These are phyloP conservation scores for Urosaurus nigricauda DNA, from an alignment of 2,797 vertebrate genomes.

Conservation along the genomic window DNA sequence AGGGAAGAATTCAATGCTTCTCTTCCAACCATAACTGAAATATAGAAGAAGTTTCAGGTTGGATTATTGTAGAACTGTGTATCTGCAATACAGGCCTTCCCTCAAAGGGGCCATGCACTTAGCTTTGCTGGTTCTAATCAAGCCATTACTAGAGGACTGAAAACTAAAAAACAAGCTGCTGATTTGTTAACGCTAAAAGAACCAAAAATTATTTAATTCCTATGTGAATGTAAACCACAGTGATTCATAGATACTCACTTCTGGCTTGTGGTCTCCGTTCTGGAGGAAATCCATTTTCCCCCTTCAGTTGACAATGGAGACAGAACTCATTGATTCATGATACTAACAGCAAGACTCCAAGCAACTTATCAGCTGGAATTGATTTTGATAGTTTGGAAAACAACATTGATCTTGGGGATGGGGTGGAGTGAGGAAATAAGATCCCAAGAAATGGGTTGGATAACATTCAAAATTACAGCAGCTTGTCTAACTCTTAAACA, in stretches of 20 bases:
- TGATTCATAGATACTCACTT: background rate
- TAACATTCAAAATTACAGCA: slow-evolving; percentile 15
- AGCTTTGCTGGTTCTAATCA: slow-evolving; percentile 22
- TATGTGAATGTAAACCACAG: slow-evolving; percentile 22
- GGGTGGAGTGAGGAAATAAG: background rate
- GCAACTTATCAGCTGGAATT: slow-evolving; percentile 2
- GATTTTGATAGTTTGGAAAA: slow-evolving; percentile 24
- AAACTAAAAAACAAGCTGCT: slow-evolving; percentile 1
- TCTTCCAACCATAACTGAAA: background rate
- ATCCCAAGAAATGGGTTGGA: background rate
- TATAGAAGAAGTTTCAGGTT: background rate
- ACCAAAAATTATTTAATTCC: slow-evolving; percentile 1
- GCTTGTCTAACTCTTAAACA: background rate
- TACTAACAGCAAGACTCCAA: background rate
- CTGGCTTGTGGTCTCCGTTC: slow-evolving; percentile 5
- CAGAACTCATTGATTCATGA: slow-evolving; percentile 22
- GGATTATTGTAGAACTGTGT: background rate
- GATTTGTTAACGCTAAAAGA: background rate
- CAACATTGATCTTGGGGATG: background rate
- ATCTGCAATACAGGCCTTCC: background rate
- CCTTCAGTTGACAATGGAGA: slow-evolving; percentile 13
- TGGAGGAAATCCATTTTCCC: slow-evolving; percentile 12
- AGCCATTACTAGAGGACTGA: background rate
- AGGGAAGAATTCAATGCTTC: no score
- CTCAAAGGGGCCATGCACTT: background rate